A percentile compares a stretch with the other conserved stretches of the same genome.
Evolutionary conservation across 2,888 invertebrate species (phyloP).

Genomic region (Coleophora flavipennella): DNA sequence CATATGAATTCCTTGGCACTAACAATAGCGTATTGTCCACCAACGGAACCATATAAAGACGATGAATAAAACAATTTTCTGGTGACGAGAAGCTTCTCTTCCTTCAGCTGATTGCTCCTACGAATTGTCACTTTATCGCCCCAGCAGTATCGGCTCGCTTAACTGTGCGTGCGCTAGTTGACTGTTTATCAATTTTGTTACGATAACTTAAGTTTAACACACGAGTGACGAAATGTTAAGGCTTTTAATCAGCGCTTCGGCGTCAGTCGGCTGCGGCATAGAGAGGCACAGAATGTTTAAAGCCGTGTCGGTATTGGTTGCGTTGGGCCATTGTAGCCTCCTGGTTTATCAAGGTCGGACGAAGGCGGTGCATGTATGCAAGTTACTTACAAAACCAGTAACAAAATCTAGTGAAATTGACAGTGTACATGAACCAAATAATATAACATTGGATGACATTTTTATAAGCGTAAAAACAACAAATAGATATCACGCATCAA

Average conservation of each 20-base stretch:
- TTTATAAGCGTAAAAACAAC: constrained; percentile 98
- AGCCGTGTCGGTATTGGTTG: constrained; percentile 64
- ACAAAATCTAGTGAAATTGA: constrained; percentile 54
- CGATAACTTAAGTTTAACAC: constrained; percentile 56
- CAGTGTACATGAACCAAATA: constrained; percentile 49
- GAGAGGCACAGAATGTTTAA: constrained; percentile 61
- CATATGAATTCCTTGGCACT: too few species aligned
- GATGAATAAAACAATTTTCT: constrained; percentile 42
- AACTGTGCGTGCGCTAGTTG: constrained; percentile 22
- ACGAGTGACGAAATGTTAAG: constrained; percentile 58
- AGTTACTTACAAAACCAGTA: constrained; percentile 64
- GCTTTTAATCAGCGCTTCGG: constrained; percentile 45
- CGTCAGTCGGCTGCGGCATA: constrained; percentile 58
- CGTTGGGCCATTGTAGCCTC: constrained; percentile 74
- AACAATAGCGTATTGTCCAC: constrained; percentile 51
- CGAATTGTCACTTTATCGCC: constrained; percentile 33
- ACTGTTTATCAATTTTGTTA: constrained; percentile 45
- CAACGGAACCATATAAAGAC: constrained; percentile 53
- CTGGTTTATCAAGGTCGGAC: constrained; percentile 73
- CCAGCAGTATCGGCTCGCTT: constrained; percentile 13
- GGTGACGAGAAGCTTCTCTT: constrained; percentile 24
- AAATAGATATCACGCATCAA: constrained; percentile 85
- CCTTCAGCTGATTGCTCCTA: too few species aligned
- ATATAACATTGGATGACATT: constrained; percentile 85
- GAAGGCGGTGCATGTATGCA: constrained; percentile 55